Evolutionary conservation across 2,888 invertebrate genomes (phyloP).

Genomic region (Endomychus coccineus): DNA sequence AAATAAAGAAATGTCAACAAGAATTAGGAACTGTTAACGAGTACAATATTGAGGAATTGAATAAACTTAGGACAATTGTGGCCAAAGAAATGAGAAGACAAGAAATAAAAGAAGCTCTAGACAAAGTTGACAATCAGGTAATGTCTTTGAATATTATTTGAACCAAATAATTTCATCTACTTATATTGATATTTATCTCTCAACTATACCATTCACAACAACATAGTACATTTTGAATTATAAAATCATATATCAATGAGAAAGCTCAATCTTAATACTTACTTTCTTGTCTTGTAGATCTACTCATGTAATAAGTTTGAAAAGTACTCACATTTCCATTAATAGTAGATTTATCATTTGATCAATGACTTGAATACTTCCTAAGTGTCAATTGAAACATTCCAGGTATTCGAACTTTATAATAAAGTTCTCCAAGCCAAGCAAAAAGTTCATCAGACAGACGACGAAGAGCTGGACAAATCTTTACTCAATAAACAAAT

Average conservation of each 20-base stretch:
- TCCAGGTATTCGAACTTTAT: conserved; percentile 69
- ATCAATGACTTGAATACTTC: not conserved
- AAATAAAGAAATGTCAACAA: conserved; percentile 81
- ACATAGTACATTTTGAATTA: too few relatives aligned
- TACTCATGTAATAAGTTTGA: too few relatives aligned
- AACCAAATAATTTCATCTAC: too few relatives aligned
- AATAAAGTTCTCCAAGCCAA: conserved; percentile 72
- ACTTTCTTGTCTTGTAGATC: too few relatives aligned
- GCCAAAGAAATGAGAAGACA: conserved; percentile 37
- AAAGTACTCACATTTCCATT: too few relatives aligned
- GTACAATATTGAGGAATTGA: conserved; percentile 56
- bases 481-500: conserved; percentile 28
- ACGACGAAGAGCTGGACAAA: conserved; percentile 33
- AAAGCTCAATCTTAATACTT: too few relatives aligned
- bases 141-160: too few relatives aligned
- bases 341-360: too few relatives aligned
- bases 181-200: too few relatives aligned
- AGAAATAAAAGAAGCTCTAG: conserved; percentile 38
- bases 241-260: too few relatives aligned
- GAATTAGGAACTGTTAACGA: conserved; percentile 70
- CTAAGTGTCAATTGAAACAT: conserved; percentile 12
- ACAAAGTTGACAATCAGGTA: conserved; percentile 39
- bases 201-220: too few relatives aligned
- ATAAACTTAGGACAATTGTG: conserved; percentile 34
- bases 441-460: conserved; percentile 61